These are phyloP conservation scores for Ecliptopera silaceata DNA, from an alignment of 2,888 invertebrate species.

Conservation along the genomic window DNA sequence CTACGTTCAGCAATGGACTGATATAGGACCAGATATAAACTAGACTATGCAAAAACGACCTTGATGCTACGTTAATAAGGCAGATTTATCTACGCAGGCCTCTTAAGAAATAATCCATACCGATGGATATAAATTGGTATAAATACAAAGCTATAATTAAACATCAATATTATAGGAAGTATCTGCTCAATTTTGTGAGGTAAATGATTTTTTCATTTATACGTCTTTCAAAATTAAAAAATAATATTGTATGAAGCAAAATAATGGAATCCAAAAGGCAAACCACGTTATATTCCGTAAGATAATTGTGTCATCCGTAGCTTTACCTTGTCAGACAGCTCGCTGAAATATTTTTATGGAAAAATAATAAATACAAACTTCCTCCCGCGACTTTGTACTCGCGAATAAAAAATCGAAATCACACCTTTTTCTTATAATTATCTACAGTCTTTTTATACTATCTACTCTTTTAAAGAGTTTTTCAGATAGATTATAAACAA, in stretches of 20 bases:
- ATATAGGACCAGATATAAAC: no score
- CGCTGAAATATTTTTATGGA: slow-evolving; percentile 20
- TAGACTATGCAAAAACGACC: no score
- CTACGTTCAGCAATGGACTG: no score
- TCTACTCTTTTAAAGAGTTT: no score
- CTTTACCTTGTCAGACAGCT: slow-evolving; percentile 31
- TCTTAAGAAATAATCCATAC: no score
- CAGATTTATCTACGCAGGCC: no score
- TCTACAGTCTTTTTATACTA: no score
- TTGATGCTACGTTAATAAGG: no score
- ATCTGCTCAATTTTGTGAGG: background rate
- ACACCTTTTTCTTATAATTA: no score
- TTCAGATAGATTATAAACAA: no score
- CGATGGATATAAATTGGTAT: no score
- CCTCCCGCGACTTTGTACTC: background rate
- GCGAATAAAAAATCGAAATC: background rate
- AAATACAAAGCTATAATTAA: background rate
- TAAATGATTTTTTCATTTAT: background rate
- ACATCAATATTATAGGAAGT: background rate
- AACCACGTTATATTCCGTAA: slow-evolving; percentile 18
- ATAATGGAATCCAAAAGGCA: slow-evolving; percentile 22
- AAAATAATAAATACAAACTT: background rate
- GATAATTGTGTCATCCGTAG: slow-evolving; percentile 35
- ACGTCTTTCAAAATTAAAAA: slow-evolving; percentile 4
- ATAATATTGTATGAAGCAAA: slow-evolving; percentile 14